Evolutionary conservation across 2,888 invertebrate species (phyloP).

Genomic region (Corbicula japonica): DNA sequence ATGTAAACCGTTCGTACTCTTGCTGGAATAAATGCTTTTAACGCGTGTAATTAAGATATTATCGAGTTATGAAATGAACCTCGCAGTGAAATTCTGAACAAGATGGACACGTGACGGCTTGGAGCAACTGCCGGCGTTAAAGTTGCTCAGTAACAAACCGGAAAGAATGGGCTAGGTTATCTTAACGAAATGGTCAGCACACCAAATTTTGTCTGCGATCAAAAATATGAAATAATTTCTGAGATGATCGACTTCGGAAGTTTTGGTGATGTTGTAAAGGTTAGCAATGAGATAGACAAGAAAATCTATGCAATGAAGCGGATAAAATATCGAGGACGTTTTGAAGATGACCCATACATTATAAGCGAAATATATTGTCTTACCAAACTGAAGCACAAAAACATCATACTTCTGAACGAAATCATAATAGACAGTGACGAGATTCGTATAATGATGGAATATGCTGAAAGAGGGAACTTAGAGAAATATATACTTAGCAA

Average conservation of each 20-base stretch:
- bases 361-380: constrained; percentile 67
- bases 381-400: constrained; percentile 62
- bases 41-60: too few species aligned
- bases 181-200: too few species aligned
- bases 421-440: constrained; percentile 55
- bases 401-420: constrained; percentile 64
- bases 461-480: constrained; percentile 69
- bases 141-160: too few species aligned
- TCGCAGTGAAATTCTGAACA: too few species aligned
- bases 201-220: too few species aligned
- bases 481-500: constrained; percentile 50
- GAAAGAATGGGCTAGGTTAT: too few species aligned
- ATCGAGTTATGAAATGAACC: too few species aligned
- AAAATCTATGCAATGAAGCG: constrained; percentile 66
- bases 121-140: too few species aligned
- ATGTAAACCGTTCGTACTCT: too few species aligned
- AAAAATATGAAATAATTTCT: constrained; percentile 41
- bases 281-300: constrained; percentile 39
- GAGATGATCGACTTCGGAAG: constrained; percentile 68
- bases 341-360: constrained; percentile 64
- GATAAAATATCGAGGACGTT: constrained; percentile 58
- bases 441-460: constrained; percentile 71
- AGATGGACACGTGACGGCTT: too few species aligned
- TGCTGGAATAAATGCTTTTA: too few species aligned
- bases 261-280: constrained; percentile 70